A percentile compares a stretch with the other conserved stretches of the same genome.
phyloP scores from a whole-genome alignment of 2,113 vertebrate species.

The Regulus satrapa region DNA sequence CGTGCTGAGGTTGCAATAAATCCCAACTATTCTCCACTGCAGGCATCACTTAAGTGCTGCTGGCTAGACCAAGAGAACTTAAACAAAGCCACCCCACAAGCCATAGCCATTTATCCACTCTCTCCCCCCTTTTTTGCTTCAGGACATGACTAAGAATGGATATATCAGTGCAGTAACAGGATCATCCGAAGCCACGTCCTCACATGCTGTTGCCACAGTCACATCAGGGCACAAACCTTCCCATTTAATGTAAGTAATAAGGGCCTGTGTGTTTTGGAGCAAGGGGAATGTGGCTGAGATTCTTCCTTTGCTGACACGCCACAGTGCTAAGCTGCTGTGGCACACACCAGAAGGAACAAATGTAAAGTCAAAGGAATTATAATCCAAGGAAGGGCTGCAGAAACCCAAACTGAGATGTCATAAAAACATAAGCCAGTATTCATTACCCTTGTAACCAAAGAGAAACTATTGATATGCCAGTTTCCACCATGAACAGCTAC shows the following conservation, averaged over 20 bases:
- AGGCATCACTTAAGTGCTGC: neutral
- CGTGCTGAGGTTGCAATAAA: neutral
- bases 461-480: neutral
- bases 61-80: neutral
- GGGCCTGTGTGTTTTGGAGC: neutral
- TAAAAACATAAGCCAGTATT: constrained; percentile 25
- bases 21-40: neutral
- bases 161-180: neutral
- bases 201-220: neutral
- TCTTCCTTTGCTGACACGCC: constrained; percentile 1
- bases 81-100: neutral
- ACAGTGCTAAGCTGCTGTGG: neutral
- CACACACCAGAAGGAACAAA: constrained; percentile 18
- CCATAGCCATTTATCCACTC: neutral
- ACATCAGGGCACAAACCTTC: neutral
- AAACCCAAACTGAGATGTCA: constrained; percentile 36
- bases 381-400: neutral
- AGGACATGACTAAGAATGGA: neutral
- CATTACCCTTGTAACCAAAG: constrained; percentile 20
- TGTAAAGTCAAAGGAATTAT: neutral
- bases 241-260: neutral
- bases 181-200: neutral
- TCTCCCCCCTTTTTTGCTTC: neutral
- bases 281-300: neutral
- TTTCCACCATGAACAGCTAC: constrained; percentile 37